A percentile compares a stretch with the other conserved stretches of the same genome.
phyloP scores from a whole-genome alignment of 2,797 vertebrate genomes.

The Meriones psammophilus region DNA sequence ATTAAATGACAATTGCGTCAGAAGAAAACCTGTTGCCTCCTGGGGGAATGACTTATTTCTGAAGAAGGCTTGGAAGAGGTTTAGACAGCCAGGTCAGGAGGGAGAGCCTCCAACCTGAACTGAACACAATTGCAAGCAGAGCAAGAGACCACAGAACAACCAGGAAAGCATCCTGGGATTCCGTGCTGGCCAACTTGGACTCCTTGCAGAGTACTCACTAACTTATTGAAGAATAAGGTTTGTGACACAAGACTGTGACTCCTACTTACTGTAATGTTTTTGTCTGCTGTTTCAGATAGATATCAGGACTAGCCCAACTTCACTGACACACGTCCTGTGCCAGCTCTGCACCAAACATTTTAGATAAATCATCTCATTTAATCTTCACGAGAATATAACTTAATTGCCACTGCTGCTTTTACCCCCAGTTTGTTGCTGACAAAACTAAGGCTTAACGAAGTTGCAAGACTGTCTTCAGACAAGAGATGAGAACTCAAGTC shows the following conservation, averaged over 20 bases:
- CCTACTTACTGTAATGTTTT: not conserved
- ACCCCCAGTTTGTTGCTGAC: not conserved
- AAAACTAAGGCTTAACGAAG: not conserved
- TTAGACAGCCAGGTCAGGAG: not conserved
- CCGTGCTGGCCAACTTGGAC: not conserved
- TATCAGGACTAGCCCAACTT: not conserved
- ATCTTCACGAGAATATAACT: not conserved
- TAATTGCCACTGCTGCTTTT: not conserved
- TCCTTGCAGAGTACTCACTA: conserved; percentile 22
- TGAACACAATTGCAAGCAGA: not conserved
- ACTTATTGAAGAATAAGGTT: conserved; percentile 18
- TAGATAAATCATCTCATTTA: conserved; percentile 15
- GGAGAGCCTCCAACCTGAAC: not conserved
- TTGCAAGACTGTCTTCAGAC: not conserved
- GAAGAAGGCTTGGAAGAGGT: not conserved
- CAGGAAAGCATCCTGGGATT: not conserved
- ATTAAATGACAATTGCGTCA: conserved; percentile 71
- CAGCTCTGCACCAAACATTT: conserved; percentile 35
- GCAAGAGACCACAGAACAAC: not conserved
- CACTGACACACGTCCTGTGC: not conserved
- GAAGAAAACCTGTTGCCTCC: conserved; percentile 36
- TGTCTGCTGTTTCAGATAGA: conserved; percentile 3
- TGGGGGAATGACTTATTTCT: not conserved
- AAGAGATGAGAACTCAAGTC: conserved; percentile 1
- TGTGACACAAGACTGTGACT: not conserved